A percentile compares a stretch with the other conserved stretches of the same genome.
These are phyloP conservation scores for Sarcophaga subvicina DNA, from an alignment of 2,888 invertebrate species.

Conservation along the genomic window DNA sequence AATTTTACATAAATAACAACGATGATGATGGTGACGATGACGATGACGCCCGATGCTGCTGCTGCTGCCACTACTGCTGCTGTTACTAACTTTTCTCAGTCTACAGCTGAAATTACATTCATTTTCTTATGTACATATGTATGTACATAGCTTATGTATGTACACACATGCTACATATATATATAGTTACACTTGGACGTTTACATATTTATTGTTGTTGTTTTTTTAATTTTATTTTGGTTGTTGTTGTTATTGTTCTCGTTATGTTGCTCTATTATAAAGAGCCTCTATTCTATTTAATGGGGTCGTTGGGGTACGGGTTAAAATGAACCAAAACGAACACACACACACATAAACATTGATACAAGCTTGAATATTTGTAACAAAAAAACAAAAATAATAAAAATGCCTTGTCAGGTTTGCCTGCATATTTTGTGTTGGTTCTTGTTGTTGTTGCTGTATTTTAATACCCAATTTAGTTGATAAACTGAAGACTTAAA, in stretches of 20 bases:
- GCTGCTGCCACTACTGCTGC: conserved; percentile 4
- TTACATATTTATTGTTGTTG: background rate
- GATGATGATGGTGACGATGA: no score
- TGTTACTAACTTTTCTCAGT: conserved; percentile 45
- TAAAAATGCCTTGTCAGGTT: background rate
- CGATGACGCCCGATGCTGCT: background rate
- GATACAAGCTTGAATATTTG: conserved; percentile 3
- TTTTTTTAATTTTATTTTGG: conserved; percentile 1
- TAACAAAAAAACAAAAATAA: background rate
- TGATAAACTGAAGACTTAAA: conserved; percentile 57
- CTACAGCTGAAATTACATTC: conserved; percentile 2
- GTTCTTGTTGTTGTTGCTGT: no score
- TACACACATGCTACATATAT: no score
- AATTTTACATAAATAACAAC: no score
- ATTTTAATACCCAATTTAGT: conserved; percentile 56
- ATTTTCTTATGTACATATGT: background rate
- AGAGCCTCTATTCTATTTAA: conserved; percentile 55
- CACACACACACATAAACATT: conserved; percentile 2
- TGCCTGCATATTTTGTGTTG: conserved; percentile 9
- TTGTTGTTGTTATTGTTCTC: background rate
- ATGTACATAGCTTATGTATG: no score
- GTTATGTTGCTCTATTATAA: conserved; percentile 41
- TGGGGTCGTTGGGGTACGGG: conserved; percentile 69
- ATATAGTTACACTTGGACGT: no score
- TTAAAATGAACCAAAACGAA: conserved; percentile 45